Percentiles rank a stretch among this genome's conserved stretches.
These are phyloP conservation scores for Trichechus manatus DNA, from an alignment of 2,113 vertebrate species.

Conservation along the genomic window DNA sequence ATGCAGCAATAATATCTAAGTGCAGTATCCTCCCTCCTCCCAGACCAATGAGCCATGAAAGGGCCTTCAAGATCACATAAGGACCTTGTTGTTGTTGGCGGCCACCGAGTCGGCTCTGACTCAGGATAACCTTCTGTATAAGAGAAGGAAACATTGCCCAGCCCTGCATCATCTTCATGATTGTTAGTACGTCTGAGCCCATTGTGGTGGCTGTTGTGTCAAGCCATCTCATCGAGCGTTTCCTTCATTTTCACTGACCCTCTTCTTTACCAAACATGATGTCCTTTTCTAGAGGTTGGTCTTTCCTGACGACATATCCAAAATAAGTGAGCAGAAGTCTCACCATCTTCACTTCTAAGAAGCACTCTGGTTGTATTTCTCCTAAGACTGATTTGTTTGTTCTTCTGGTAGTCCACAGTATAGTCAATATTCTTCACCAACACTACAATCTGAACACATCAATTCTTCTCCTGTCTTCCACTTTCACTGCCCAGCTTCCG, in stretches of 20 bases:
- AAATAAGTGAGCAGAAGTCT: not conserved
- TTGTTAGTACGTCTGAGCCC: not conserved
- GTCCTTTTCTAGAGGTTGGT: not conserved
- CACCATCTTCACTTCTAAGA: too few species aligned
- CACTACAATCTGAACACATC: too few species aligned
- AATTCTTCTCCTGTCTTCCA: too few species aligned
- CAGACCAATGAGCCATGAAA: not conserved
- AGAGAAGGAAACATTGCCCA: not conserved
- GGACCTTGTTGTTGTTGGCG: not conserved
- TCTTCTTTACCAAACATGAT: not conserved
- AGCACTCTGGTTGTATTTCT: not conserved
- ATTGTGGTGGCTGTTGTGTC: not conserved
- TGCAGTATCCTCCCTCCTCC: not conserved
- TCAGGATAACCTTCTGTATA: not conserved
- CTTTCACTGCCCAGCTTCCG: too few species aligned
- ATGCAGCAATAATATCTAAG: not conserved
- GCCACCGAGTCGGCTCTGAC: not conserved
- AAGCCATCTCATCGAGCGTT: not conserved
- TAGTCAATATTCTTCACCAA: not conserved
- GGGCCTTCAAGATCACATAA: not conserved
- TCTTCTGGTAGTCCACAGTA: too few species aligned
- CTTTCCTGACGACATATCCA: not conserved
- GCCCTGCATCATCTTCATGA: not conserved
- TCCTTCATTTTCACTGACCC: not conserved
- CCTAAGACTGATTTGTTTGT: not conserved